These are phyloP conservation scores for Oncorhynchus keta DNA, from an alignment of 2,113 vertebrate species.

Conservation along the genomic window DNA sequence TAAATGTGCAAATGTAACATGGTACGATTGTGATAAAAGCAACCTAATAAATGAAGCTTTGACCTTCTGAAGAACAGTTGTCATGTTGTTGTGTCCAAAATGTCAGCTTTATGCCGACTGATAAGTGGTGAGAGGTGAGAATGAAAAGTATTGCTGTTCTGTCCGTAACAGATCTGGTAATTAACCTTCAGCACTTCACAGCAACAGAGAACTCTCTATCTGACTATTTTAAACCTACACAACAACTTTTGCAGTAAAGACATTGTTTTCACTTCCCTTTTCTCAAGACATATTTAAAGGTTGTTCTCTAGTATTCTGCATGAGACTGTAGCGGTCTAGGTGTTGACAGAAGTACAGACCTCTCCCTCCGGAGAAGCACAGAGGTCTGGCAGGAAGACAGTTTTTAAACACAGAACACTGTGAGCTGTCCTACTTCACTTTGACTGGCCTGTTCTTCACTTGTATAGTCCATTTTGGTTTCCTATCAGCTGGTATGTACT, in stretches of 20 bases:
- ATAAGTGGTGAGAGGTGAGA: not conserved
- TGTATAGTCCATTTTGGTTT: too few species aligned
- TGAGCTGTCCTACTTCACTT: too few species aligned
- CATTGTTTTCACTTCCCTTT: conserved; percentile 10
- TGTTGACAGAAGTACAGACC: too few species aligned
- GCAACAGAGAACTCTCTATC: too few species aligned
- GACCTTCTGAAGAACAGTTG: conserved; percentile 7
- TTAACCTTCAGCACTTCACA: not conserved
- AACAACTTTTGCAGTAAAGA: not conserved
- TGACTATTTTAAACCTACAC: not conserved
- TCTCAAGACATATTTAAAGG: not conserved
- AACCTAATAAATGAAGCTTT: conserved; percentile 48
- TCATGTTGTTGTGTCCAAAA: conserved; percentile 15
- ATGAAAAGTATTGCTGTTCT: not conserved
- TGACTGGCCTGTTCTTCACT: too few species aligned
- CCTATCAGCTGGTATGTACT: too few species aligned
- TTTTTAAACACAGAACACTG: too few species aligned
- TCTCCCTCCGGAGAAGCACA: too few species aligned
- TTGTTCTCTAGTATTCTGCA: not conserved
- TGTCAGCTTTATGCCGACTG: not conserved
- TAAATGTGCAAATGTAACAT: conserved; percentile 6
- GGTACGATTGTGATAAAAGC: conserved; percentile 5
- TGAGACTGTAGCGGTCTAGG: too few species aligned
- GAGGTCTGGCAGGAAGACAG: too few species aligned
- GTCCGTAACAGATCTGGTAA: not conserved